Evolutionary conservation across 2,797 vertebrate genomes (phyloP), one percentile per base, ranked within the genome.

Genomic region (Denticeps clupeoides): DNA sequence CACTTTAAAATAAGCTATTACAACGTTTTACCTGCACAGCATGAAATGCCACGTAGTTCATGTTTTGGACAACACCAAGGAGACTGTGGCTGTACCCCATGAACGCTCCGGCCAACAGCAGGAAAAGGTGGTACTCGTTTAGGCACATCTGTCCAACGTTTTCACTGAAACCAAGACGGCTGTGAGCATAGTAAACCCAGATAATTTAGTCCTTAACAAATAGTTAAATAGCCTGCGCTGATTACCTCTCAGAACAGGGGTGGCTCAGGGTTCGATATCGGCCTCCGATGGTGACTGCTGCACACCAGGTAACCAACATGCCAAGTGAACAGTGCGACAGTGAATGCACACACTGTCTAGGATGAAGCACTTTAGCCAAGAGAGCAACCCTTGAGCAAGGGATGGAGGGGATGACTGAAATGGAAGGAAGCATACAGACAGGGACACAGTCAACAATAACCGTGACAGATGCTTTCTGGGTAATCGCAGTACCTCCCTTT

Each of bases 11-110:
- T 13, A 1, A 28, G 8, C n/a, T 2, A 38, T 29, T 41, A 9
- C 16, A 3, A 12, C n/a, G 2, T 13, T 35, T n/a, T 77, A 99
- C 95, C 88, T 95, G 91, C 66, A 95, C 85, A 33, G 82, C 69
- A 48, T 86, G 87, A 65, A 98, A 97, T 1, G 90, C 82, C 31
- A 98, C 77, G 51, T 91, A 97, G 69, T 91, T 93, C 81, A 91
- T 86, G 67, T 93, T 93, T 68, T 90, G 80, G 59, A 91, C 78
- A 55, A 96, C 83, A 52, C 90, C 93, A 22, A 82, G 72, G 35
- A 98, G 81, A 62, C 91, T 92, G 19, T 97, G 90, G 59, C 82
- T 87, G 51, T 87, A 87, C 47, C 94, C 95, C 63, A 90, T 77
- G 60, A 97, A 98, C 45, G 85, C 89, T 71, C 95, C 95, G 25